phyloP scores from a whole-genome alignment of 2,797 vertebrate species.

The Gadopsis marmoratus region DNA sequence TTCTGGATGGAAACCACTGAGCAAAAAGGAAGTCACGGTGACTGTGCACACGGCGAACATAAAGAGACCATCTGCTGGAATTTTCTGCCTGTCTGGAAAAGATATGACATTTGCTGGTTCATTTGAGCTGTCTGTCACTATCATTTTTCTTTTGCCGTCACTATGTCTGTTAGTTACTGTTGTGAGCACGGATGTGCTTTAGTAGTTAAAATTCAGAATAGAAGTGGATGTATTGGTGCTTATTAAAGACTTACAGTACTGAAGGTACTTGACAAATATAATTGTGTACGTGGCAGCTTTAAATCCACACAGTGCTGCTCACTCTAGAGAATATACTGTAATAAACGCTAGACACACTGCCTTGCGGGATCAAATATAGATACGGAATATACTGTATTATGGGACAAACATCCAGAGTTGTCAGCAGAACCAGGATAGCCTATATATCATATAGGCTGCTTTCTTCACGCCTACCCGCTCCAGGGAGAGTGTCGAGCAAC shows the following conservation, averaged over 20 bases:
- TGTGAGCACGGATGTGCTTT: slow-evolving; percentile 23
- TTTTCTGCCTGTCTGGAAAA: slow-evolving; percentile 54
- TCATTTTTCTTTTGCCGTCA: slow-evolving; percentile 41
- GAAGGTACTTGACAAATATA: background rate
- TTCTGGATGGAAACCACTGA: slow-evolving; percentile 41
- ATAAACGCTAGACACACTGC: slow-evolving; percentile 25
- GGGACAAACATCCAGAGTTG: slow-evolving; percentile 46
- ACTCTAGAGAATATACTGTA: slow-evolving; percentile 3
- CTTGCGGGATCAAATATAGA: slow-evolving; percentile 35
- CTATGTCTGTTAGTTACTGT: slow-evolving; percentile 36
- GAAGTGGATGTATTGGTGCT: background rate
- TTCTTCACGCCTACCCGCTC: slow-evolving; percentile 38
- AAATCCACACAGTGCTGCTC: slow-evolving; percentile 31
- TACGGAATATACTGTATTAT: slow-evolving; percentile 33
- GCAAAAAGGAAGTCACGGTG: slow-evolving; percentile 43
- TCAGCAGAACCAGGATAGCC: slow-evolving; percentile 57
- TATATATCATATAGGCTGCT: slow-evolving; percentile 63
- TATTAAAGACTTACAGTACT: slow-evolving; percentile 1
- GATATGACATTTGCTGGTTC: slow-evolving; percentile 71
- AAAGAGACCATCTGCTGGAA: slow-evolving; percentile 72
- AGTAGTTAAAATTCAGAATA: background rate
- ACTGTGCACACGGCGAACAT: slow-evolving; percentile 41
- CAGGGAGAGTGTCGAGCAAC: slow-evolving; percentile 55
- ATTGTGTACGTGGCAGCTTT: slow-evolving; percentile 24
- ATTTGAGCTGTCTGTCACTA: slow-evolving; percentile 73